These are phyloP conservation scores for Andrena bicolor DNA, from an alignment of 2,888 invertebrate genomes.

Conservation along the genomic window DNA sequence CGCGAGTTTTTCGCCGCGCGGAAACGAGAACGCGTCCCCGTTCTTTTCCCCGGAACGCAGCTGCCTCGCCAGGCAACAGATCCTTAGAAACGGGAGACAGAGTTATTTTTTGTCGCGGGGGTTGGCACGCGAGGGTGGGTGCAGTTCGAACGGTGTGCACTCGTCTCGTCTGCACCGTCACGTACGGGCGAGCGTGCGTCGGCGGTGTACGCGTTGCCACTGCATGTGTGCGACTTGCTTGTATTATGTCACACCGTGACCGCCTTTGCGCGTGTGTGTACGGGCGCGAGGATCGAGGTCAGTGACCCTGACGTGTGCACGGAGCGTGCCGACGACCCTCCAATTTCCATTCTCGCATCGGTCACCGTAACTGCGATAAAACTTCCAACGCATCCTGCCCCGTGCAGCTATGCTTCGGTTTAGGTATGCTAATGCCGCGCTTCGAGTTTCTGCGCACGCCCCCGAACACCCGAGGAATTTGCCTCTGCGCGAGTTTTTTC, in stretches of 20 bases:
- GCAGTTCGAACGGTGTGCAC: constrained; percentile 39
- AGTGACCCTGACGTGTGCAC: constrained; percentile 82
- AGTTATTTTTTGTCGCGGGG: not conserved
- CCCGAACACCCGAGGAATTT: not conserved
- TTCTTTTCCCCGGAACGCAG: not conserved
- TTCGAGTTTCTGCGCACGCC: constrained; percentile 1
- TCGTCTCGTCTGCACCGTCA: constrained; percentile 37
- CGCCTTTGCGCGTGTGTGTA: constrained; percentile 5
- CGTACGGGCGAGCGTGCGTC: constrained; percentile 26
- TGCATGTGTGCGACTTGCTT: constrained; percentile 60
- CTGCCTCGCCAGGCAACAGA: too few relatives aligned
- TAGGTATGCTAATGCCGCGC: not conserved
- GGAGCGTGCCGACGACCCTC: constrained; percentile 81
- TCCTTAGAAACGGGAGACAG: not conserved
- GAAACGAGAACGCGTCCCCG: not conserved
- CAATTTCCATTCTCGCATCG: constrained; percentile 54
- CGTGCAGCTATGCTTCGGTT: not conserved
- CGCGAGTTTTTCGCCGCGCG: not conserved
- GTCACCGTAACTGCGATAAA: constrained; percentile 30
- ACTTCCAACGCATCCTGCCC: constrained; percentile 40
- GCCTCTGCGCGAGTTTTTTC: too few relatives aligned
- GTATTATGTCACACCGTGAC: constrained; percentile 65
- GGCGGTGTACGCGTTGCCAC: constrained; percentile 37
- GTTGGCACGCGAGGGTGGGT: constrained; percentile 2
- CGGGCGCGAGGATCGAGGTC: constrained; percentile 73